Conservation (phyloP, 2,113 vertebrate genomes). For the Pelvicachromis taeniatus region DNA sequence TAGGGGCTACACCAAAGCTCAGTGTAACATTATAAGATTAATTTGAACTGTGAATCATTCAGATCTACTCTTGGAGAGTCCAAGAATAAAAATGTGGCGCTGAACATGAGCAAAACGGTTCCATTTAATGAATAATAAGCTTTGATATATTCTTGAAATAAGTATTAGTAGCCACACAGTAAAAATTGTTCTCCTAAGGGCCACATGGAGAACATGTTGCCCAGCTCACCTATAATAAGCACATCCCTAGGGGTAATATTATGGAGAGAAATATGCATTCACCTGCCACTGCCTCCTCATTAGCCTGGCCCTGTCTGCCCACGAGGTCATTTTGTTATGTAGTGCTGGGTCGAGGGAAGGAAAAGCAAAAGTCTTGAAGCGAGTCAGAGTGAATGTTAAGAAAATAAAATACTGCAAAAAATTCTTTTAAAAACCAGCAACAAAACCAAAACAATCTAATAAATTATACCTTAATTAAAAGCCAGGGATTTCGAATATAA, state of each 20-base stretch:
- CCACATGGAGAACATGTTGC: background rate
- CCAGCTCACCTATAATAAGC: slow-evolving; percentile 7
- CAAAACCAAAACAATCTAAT: background rate
- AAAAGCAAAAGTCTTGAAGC: background rate
- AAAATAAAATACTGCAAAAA: background rate
- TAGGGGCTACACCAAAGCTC: background rate
- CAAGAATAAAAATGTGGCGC: background rate
- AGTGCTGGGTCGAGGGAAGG: background rate
- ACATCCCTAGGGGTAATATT: background rate
- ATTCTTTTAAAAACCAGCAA: background rate
- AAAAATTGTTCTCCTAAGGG: background rate
- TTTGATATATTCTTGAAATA: background rate
- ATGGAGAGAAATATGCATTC: background rate
- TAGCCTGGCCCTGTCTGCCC: background rate
- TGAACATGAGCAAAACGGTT: background rate
- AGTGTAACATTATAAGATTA: background rate
- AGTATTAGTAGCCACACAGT: background rate
- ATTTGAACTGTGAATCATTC: background rate
- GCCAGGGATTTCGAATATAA: background rate
- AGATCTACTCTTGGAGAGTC: background rate
- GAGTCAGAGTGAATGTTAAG: background rate
- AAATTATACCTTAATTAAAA: background rate
- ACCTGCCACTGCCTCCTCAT: slow-evolving; percentile 29
- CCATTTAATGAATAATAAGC: background rate
- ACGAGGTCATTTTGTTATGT: background rate